Base-by-base conservation (phyloP, 2,888 invertebrate species). In the Lasioglossum villosulum region DNA sequence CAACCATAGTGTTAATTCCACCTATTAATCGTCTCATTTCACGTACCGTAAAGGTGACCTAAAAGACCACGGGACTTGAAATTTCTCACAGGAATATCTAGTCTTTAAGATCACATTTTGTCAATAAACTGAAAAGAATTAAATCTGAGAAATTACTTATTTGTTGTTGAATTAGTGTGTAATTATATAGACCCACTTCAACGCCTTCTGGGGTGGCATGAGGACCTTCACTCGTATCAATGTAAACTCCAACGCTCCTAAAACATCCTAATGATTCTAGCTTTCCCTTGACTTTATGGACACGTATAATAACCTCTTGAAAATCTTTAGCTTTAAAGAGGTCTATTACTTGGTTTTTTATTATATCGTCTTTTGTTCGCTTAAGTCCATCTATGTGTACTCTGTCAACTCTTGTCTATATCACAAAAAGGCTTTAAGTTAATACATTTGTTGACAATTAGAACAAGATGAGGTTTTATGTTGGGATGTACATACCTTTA, bases 191-290 rank as follows among this genome's bases (percentile, higher is more conserved):
- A 91, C 91, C 89, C 89, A 97, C 97, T 96, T 98, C 98, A 77
- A 98, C 96, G 19, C 98, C 98, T 94, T 98, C 97, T 0, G 97
- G 97, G n/a, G 97, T 96, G 23, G 98, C 96, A 88, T 96, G 96
- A 0, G 97, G 96, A 0, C 98, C 98, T 78, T 97, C 97, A 78
- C 98, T 98, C 8, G 98, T 98, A 95, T 99, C 99, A 86, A 99
- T 98, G 88, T 97, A 97, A 30, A 99, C 97, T 4, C 97, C 97
- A 77, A 99, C 97, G 92, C 97, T 97, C 84, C 97, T 97, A 95
- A 99, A 99, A 93, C 99, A 98, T 8, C 99, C 99, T 90, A 99
- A 96, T 77, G 97, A 96, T 93, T 98, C 97, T 80, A 99, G 95
- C 88, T 97, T 97, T 30, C 96, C 96, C 77, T 97, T 97, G 91